phyloP scores from a whole-genome alignment of 1,140 invertebrate genomes.

The Cylas formicarius region DNA sequence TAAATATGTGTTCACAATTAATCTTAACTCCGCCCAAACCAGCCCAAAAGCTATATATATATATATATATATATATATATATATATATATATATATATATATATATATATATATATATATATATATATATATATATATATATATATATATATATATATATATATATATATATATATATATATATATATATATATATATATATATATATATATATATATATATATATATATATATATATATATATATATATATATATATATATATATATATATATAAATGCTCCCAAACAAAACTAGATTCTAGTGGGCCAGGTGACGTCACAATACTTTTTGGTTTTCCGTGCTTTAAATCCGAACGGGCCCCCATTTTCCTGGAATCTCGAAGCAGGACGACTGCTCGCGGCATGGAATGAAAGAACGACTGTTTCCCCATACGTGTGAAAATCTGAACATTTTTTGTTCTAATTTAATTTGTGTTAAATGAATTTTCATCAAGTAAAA shows the following conservation, averaged over 20 bases:
- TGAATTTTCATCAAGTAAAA: too few relatives aligned
- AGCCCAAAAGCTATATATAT: slow-evolving; percentile 15
- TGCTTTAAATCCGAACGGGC: too few relatives aligned
- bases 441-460: too few relatives aligned
- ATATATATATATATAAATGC: slow-evolving; percentile 3
- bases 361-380: too few relatives aligned
- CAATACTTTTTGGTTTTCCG: not conserved
- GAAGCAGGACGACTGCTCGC: too few relatives aligned
- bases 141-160: slow-evolving; percentile 5
- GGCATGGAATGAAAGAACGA: not conserved
- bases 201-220: slow-evolving; percentile 6
- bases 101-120: slow-evolving; percentile 2
- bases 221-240: slow-evolving; percentile 7
- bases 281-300: not conserved
- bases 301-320: not conserved
- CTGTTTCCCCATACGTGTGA: not conserved
- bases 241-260: slow-evolving; percentile 6
- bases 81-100: slow-evolving; percentile 3
- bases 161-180: slow-evolving; percentile 3
- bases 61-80: slow-evolving; percentile 6
- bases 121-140: slow-evolving; percentile 2
- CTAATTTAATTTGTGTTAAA: too few relatives aligned
- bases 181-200: slow-evolving; percentile 5
- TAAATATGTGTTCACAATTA: too few relatives aligned
- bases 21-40: too few relatives aligned